phyloP scores from a whole-genome alignment of 2,888 invertebrate genomes.

The Phragmatobia fuliginosa region DNA sequence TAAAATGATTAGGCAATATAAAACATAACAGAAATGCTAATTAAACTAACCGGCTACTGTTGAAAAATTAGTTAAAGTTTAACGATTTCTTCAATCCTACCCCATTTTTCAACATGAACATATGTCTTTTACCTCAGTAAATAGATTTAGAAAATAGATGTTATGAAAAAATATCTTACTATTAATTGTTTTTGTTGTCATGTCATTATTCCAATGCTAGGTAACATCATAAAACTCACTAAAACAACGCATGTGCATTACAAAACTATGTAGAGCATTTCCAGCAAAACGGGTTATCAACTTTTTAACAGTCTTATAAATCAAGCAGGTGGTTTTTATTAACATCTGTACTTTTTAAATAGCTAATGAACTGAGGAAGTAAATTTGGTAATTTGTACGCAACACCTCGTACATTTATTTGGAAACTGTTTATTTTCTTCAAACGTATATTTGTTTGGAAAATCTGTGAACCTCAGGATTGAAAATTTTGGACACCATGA shows the following conservation, averaged over 20 bases:
- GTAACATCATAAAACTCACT: background rate
- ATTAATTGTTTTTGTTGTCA: background rate
- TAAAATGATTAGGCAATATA: background rate
- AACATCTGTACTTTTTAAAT: slow-evolving; percentile 3
- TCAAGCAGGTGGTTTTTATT: slow-evolving; percentile 15
- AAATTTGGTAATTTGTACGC: background rate
- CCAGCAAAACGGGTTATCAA: slow-evolving; percentile 1
- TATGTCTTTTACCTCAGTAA: too few relatives aligned
- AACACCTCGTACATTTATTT: background rate
- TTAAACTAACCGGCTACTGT: background rate
- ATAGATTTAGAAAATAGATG: background rate
- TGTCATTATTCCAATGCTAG: background rate
- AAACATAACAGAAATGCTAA: background rate
- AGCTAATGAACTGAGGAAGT: background rate
- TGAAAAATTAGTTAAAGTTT: too few relatives aligned
- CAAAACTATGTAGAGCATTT: slow-evolving; percentile 2
- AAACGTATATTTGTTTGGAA: background rate
- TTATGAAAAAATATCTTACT: background rate
- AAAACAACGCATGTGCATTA: background rate
- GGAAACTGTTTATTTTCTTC: background rate
- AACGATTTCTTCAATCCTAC: background rate
- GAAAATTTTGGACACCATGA: background rate
- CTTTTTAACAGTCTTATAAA: slow-evolving; percentile 2
- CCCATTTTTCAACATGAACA: background rate
- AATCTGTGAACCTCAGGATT: background rate